phyloP scores from a whole-genome alignment of 2,888 invertebrate genomes.

The Synanthedon andrenaeformis region DNA sequence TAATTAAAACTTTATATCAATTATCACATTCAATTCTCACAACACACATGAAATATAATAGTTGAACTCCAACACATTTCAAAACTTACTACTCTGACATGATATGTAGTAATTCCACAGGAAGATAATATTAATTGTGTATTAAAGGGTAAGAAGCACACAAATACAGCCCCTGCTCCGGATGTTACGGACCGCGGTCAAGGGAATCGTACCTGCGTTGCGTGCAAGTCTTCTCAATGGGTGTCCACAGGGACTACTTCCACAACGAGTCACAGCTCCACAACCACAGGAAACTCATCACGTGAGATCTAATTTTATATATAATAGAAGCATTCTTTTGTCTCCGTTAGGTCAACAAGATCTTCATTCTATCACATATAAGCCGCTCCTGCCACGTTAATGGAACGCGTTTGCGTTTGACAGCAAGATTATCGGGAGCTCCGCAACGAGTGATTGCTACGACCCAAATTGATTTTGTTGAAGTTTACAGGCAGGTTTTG shows the following conservation, averaged over 20 bases:
- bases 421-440: slow-evolving; percentile 43
- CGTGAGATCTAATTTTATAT: slow-evolving; percentile 40
- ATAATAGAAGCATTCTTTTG: too few relatives aligned
- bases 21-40: too few relatives aligned
- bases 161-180: slow-evolving; percentile 60
- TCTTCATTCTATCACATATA: neutral
- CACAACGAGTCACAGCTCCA: slow-evolving; percentile 70
- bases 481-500: slow-evolving; percentile 3
- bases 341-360: too few relatives aligned
- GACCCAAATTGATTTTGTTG: slow-evolving; percentile 28
- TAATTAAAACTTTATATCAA: too few relatives aligned
- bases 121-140: too few relatives aligned
- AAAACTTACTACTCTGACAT: too few relatives aligned
- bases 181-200: slow-evolving; percentile 68
- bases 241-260: slow-evolving; percentile 59
- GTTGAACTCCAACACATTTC: too few relatives aligned
- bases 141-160: slow-evolving; percentile 51
- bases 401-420: slow-evolving; percentile 40
- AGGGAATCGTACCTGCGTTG: slow-evolving; percentile 32
- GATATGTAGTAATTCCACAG: too few relatives aligned
- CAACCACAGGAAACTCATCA: slow-evolving; percentile 72
- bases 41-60: too few relatives aligned
- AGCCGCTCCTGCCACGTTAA: slow-evolving; percentile 12
- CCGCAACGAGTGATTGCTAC: slow-evolving; percentile 34
- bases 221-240: slow-evolving; percentile 58